Evolutionary conservation across 2,113 vertebrate genomes (phyloP).

Genomic region (Plectropomus leopardus): DNA sequence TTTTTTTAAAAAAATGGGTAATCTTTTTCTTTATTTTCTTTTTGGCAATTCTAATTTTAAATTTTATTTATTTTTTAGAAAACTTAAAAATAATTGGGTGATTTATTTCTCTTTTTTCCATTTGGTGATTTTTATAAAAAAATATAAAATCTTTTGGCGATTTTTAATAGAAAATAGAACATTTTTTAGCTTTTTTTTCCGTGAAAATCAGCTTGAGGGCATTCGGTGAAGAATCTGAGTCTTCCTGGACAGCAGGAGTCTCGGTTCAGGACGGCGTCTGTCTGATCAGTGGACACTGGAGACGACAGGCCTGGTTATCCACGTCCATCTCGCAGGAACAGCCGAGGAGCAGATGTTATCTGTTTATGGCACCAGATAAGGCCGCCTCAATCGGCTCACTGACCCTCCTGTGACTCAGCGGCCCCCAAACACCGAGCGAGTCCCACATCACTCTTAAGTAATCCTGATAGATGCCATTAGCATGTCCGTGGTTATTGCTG

Average conservation of each 20-base stretch:
- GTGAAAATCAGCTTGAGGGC: slow-evolving; percentile 65
- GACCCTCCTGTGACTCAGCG: slow-evolving; percentile 82
- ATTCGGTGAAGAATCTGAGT: slow-evolving; percentile 69
- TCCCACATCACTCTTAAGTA: slow-evolving; percentile 89
- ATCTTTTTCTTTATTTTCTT: too few relatives aligned
- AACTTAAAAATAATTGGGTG: too few relatives aligned
- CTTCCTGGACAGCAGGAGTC: slow-evolving; percentile 55
- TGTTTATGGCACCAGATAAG: slow-evolving; percentile 89
- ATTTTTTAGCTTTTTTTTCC: too few relatives aligned
- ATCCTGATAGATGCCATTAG: slow-evolving; percentile 89
- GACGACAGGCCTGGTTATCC: slow-evolving; percentile 84
- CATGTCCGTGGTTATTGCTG: slow-evolving; percentile 84
- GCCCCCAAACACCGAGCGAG: slow-evolving; percentile 78
- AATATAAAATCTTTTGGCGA: too few relatives aligned
- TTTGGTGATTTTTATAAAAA: too few relatives aligned
- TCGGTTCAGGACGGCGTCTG: slow-evolving; percentile 54
- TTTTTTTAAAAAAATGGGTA: too few relatives aligned
- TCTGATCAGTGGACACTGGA: slow-evolving; percentile 76
- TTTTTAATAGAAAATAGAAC: too few relatives aligned
- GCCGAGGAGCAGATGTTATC: slow-evolving; percentile 87
- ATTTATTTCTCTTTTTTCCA: too few relatives aligned
- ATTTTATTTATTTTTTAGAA: too few relatives aligned
- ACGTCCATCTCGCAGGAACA: slow-evolving; percentile 75
- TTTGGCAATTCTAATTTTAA: too few relatives aligned
- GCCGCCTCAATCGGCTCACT: slow-evolving; percentile 86